Evolutionary conservation across 2,113 vertebrate species (phyloP).

Genomic region (Sula dactylatra): DNA sequence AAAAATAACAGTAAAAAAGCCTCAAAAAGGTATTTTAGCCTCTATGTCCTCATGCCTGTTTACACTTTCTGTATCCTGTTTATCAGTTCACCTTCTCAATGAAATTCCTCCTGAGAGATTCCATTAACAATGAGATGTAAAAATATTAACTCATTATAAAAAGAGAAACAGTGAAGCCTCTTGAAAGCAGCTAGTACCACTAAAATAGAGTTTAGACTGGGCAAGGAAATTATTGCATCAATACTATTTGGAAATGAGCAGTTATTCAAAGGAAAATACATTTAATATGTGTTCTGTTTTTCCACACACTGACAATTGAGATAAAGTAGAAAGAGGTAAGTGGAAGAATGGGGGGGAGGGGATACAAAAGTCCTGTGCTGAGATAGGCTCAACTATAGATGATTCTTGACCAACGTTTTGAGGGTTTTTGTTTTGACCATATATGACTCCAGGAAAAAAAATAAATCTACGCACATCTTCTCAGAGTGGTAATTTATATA

Average conservation of each 20-base stretch:
- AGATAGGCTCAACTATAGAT: background rate
- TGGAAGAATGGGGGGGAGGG: background rate
- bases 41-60: background rate
- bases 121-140: background rate
- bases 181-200: background rate
- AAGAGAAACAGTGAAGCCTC: background rate
- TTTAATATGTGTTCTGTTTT: background rate
- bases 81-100: background rate
- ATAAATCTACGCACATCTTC: background rate
- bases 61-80: background rate
- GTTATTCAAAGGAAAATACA: background rate
- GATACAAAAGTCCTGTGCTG: background rate
- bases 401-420: background rate
- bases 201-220: background rate
- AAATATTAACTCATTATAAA: background rate
- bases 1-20: background rate
- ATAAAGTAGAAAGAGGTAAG: background rate
- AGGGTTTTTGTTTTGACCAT: background rate
- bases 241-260: background rate
- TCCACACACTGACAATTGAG: background rate
- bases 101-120: background rate
- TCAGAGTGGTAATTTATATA: background rate
- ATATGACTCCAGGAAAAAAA: background rate
- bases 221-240: background rate
- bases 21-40: background rate